Percentiles rank a stretch among this genome's conserved stretches.
phyloP scores from a whole-genome alignment of 2,113 vertebrate species.

The Bufo bufo region DNA sequence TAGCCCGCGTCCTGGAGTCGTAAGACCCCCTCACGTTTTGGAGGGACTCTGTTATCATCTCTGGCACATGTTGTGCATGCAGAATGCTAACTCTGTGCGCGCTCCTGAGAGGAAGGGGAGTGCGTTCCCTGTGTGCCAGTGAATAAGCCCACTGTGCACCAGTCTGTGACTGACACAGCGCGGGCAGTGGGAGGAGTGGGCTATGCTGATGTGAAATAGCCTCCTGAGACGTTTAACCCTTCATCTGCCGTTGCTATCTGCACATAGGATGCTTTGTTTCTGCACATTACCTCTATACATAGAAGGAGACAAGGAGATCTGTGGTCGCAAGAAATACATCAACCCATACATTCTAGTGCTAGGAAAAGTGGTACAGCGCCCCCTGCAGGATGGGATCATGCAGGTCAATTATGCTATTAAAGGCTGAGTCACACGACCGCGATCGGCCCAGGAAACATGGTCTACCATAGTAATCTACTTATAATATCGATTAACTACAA shows the following conservation, averaged over 20 bases:
- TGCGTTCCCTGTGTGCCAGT: neutral
- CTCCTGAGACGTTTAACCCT: neutral
- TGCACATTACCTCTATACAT: neutral
- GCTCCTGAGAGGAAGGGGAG: neutral
- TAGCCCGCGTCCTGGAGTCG: neutral
- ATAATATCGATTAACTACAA: no score
- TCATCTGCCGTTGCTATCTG: neutral
- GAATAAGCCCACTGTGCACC: slow-evolving; percentile 13
- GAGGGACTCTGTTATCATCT: neutral
- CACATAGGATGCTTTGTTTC: slow-evolving; percentile 27
- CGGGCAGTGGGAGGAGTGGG: neutral
- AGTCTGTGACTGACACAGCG: slow-evolving; percentile 33
- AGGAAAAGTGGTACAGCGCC: neutral
- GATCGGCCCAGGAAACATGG: no score
- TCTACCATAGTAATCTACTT: no score
- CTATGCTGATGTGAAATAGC: neutral
- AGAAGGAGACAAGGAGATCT: neutral
- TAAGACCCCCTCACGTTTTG: neutral
- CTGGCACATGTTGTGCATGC: neutral
- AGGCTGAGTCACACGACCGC: no score
- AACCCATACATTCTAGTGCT: neutral
- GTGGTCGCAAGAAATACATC: neutral
- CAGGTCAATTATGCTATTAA: neutral
- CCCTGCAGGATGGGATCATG: neutral
- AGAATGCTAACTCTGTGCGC: neutral